Conservation (phyloP, 2,888 invertebrate genomes). For the Branchipolynoe longqiensis region DNA sequence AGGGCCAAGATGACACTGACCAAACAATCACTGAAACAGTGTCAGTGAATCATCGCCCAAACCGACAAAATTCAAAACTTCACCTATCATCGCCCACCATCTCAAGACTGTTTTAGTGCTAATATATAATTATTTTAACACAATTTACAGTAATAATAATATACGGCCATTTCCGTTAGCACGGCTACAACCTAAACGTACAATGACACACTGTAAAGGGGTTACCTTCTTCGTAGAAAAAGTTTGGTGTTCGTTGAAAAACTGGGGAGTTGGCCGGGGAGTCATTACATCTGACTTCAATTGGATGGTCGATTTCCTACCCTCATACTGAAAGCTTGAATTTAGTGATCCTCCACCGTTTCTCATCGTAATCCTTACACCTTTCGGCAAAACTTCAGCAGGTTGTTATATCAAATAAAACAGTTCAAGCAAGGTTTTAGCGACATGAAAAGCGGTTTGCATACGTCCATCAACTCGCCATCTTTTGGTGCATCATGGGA, state of each 20-base stretch:
- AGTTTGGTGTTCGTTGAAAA: constrained; percentile 74
- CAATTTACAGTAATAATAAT: no score
- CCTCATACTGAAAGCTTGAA: constrained; percentile 36
- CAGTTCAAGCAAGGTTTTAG: not conserved
- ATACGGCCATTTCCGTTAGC: no score
- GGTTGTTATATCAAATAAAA: not conserved
- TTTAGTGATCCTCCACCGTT: constrained; percentile 21
- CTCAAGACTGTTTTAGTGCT: not conserved
- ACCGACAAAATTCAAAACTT: not conserved
- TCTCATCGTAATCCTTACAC: constrained; percentile 9
- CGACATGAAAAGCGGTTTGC: not conserved
- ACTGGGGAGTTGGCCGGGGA: constrained; percentile 78
- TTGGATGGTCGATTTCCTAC: constrained; percentile 17
- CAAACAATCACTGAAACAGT: no score
- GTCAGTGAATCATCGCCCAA: no score
- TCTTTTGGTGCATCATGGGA: constrained; percentile 57
- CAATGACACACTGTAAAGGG: no score
- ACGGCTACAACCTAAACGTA: no score
- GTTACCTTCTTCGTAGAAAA: constrained; percentile 80
- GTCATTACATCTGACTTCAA: constrained; percentile 64
- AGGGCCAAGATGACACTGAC: no score
- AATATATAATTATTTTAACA: no score
- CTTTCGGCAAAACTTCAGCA: not conserved
- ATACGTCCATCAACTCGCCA: constrained; percentile 50
- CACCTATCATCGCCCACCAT: constrained; percentile 13